Evolutionary conservation across 2,888 invertebrate species (phyloP).

Genomic region (Ophion costatus): DNA sequence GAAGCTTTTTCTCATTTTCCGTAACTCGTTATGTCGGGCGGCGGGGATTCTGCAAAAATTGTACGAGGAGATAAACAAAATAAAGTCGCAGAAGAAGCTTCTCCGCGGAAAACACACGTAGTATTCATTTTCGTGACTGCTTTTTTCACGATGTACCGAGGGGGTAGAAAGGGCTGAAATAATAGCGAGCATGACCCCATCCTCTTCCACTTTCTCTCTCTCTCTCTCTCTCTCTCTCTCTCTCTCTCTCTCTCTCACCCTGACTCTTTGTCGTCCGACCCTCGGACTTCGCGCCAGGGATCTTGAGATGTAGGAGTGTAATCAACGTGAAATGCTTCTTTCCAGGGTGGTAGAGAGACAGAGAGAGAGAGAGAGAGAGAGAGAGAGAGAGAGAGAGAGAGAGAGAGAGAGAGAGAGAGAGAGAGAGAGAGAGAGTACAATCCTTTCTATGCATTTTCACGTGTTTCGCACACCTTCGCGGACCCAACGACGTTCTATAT

Average conservation of each 20-base stretch:
- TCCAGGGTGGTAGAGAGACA: constrained; percentile 50
- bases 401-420: too few species aligned
- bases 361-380: background rate
- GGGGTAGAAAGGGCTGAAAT: constrained; percentile 57
- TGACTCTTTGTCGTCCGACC: constrained; percentile 39
- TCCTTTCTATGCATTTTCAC: constrained; percentile 71
- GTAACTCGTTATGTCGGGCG: background rate
- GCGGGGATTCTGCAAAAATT: constrained; percentile 48
- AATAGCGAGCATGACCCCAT: constrained; percentile 47
- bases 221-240: background rate
- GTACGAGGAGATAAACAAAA: constrained; percentile 48
- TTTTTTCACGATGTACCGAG: constrained; percentile 44
- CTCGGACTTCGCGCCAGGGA: constrained; percentile 50
- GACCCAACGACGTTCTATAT: constrained; percentile 34
- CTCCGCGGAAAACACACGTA: constrained; percentile 52
- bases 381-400: too few species aligned
- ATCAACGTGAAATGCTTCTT: constrained; percentile 77
- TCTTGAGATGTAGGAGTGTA: constrained; percentile 70
- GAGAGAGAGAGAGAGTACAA: constrained; percentile 52
- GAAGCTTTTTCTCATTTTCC: constrained; percentile 14
- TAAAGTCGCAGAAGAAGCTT: constrained; percentile 43
- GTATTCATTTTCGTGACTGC: constrained; percentile 55
- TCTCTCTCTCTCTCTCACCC: constrained; percentile 3
- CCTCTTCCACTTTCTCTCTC: background rate
- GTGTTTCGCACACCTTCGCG: constrained; percentile 62